phyloP scores from a whole-genome alignment of 2,797 vertebrate species.

The Accipiter minullus region DNA sequence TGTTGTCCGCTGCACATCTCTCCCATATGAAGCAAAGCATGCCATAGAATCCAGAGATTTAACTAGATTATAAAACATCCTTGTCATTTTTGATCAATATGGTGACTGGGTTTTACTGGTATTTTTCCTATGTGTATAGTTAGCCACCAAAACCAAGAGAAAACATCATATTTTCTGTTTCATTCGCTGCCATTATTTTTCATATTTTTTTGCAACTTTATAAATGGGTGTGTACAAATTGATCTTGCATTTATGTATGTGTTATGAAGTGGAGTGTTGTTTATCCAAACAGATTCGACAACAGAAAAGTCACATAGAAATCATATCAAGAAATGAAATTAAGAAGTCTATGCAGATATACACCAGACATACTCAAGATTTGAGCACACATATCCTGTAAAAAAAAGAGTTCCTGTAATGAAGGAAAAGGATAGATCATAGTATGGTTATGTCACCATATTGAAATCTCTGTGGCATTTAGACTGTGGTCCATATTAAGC shows the following conservation, averaged over 20 bases:
- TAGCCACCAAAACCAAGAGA: constrained; percentile 24
- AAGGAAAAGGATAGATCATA: not conserved
- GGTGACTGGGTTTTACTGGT: constrained; percentile 3
- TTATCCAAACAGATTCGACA: constrained; percentile 51
- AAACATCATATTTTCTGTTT: constrained; percentile 50
- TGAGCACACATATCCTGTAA: not conserved
- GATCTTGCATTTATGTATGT: constrained; percentile 11
- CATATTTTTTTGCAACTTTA: constrained; percentile 26
- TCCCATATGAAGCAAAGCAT: constrained; percentile 33
- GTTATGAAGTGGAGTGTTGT: constrained; percentile 62
- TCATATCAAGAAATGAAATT: not conserved
- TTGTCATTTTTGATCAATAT: constrained; percentile 6
- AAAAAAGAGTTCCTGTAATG: not conserved
- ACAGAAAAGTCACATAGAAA: not conserved
- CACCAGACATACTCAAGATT: not conserved
- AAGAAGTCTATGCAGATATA: not conserved
- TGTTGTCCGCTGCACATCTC: not conserved
- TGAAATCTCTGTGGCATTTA: constrained; percentile 14
- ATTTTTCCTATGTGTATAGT: constrained; percentile 74
- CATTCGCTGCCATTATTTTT: constrained; percentile 59
- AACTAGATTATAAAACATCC: not conserved
- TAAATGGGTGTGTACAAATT: not conserved
- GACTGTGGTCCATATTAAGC: not conserved
- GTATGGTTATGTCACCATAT: constrained; percentile 30
- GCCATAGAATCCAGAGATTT: not conserved